Conservation (phyloP, 2,797 vertebrate species). For the Poeciliopsis presidionis region DNA sequence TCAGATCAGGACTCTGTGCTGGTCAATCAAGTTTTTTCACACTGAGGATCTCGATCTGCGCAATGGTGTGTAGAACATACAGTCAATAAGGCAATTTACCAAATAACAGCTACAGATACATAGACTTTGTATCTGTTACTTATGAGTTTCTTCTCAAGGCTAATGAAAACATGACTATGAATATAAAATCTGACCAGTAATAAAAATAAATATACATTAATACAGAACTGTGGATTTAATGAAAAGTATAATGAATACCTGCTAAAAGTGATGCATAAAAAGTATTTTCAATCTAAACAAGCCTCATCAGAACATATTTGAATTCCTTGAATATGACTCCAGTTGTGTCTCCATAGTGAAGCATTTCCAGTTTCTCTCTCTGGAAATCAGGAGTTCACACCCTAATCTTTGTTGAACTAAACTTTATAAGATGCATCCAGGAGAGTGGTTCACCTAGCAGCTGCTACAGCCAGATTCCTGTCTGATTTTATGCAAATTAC, state of each 20-base stretch:
- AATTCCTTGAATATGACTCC: not conserved
- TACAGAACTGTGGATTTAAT: not conserved
- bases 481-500: no score
- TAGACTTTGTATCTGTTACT: not conserved
- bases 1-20: not conserved
- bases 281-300: not conserved
- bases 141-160: not conserved
- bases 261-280: not conserved
- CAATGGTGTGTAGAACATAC: not conserved
- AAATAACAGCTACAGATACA: not conserved
- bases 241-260: not conserved
- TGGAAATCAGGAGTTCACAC: not conserved
- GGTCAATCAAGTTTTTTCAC: not conserved
- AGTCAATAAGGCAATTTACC: not conserved
- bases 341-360: not conserved
- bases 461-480: not conserved
- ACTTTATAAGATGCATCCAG: not conserved
- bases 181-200: not conserved
- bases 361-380: not conserved
- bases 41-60: not conserved
- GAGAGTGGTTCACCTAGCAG: not conserved
- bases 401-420: not conserved
- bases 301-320: not conserved
- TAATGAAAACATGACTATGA: not conserved
- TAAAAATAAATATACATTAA: not conserved